These are phyloP conservation scores for Galerucella nymphaeae DNA, from an alignment of 2,888 invertebrate species.

Conservation along the genomic window DNA sequence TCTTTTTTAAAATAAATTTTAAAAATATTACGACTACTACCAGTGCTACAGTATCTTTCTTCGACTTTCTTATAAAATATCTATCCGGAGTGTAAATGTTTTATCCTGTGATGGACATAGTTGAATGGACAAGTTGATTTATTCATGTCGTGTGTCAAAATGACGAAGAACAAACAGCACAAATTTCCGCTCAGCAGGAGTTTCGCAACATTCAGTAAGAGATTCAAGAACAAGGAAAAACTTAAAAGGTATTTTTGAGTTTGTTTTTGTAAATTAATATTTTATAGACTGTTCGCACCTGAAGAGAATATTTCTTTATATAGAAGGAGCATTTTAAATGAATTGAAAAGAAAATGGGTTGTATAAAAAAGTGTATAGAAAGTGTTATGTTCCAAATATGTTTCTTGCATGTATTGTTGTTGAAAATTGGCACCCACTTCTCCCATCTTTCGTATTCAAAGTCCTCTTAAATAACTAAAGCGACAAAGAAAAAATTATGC, in stretches of 20 bases:
- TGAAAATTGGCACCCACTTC: too few relatives aligned
- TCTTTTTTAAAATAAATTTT: conserved; percentile 16
- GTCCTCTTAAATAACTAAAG: conserved; percentile 6
- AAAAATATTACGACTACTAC: background rate
- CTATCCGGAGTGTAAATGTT: background rate
- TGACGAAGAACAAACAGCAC: conserved; percentile 67
- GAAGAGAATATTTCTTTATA: too few relatives aligned
- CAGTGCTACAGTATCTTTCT: background rate
- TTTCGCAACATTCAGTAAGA: conserved; percentile 67
- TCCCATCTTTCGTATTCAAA: conserved; percentile 5
- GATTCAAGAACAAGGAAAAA: conserved; percentile 67
- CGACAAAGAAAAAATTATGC: conserved; percentile 22
- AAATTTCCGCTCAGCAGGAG: conserved; percentile 66
- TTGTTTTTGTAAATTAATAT: background rate
- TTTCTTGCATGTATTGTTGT: too few relatives aligned
- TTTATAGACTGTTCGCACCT: background rate
- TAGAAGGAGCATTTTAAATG: too few relatives aligned
- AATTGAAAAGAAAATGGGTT: too few relatives aligned
- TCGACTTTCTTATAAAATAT: background rate
- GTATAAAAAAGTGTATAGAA: too few relatives aligned
- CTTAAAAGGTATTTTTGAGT: conserved; percentile 65
- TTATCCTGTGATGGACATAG: conserved; percentile 15
- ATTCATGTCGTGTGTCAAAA: conserved; percentile 45
- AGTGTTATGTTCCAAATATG: too few relatives aligned
- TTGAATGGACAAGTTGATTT: conserved; percentile 5